Conservation (phyloP, 2,113 vertebrate species). For the Notothenia rossii region DNA sequence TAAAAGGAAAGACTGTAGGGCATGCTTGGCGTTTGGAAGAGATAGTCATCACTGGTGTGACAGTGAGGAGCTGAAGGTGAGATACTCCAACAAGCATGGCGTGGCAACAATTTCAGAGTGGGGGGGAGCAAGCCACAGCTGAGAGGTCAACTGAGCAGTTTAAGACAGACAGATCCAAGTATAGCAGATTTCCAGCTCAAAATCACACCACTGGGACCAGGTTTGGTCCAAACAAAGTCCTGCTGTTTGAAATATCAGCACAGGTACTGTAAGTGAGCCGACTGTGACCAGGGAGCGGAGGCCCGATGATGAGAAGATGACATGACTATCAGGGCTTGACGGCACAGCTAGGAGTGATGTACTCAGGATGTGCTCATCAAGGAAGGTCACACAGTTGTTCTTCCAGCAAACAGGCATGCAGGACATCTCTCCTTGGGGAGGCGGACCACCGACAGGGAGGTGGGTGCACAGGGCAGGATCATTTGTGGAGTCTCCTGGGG, state of each 20-base stretch:
- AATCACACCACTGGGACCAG: slow-evolving; percentile 34
- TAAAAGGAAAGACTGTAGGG: slow-evolving; percentile 43
- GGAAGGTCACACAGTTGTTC: slow-evolving; percentile 55
- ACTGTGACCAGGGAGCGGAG: slow-evolving; percentile 44
- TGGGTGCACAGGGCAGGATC: slow-evolving; percentile 30
- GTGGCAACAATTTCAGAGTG: slow-evolving; percentile 58
- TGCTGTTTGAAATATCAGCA: slow-evolving; percentile 47
- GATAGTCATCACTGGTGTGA: slow-evolving; percentile 65
- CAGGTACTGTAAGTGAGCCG: slow-evolving; percentile 41
- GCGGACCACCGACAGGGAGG: slow-evolving; percentile 33
- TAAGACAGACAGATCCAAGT: slow-evolving; percentile 57
- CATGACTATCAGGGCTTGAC: slow-evolving; percentile 55
- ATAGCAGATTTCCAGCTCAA: slow-evolving; percentile 42
- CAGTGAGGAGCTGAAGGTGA: slow-evolving; percentile 68
- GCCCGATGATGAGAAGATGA: slow-evolving; percentile 64
- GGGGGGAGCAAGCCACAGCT: slow-evolving; percentile 38
- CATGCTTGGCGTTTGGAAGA: slow-evolving; percentile 57
- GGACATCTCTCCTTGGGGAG: slow-evolving; percentile 40
- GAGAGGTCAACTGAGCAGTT: slow-evolving; percentile 62
- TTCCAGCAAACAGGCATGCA: slow-evolving; percentile 25
- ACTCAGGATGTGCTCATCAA: slow-evolving; percentile 48
- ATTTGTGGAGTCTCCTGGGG: slow-evolving; percentile 53
- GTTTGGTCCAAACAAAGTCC: slow-evolving; percentile 51
- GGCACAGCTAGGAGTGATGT: slow-evolving; percentile 58
- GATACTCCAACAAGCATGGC: slow-evolving; percentile 46